phyloP scores from a whole-genome alignment of 2,888 invertebrate species.

The Cheilosia vulpina region DNA sequence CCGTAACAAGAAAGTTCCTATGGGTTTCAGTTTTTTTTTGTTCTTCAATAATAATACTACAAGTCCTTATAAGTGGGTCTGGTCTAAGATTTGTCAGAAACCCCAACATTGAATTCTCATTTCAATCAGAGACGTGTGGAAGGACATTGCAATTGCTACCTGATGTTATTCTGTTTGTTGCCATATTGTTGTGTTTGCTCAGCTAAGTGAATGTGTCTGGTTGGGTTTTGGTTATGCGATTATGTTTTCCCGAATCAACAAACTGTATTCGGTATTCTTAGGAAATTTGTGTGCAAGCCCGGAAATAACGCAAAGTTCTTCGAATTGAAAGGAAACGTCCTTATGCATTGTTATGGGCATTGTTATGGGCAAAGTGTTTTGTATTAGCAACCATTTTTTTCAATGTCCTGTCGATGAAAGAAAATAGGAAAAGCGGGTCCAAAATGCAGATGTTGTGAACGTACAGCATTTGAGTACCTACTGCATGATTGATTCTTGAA shows the following conservation, averaged over 20 bases:
- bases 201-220: not conserved
- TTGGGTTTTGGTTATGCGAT: not conserved
- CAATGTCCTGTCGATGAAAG: too few species aligned
- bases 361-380: not conserved
- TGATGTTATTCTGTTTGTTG: not conserved
- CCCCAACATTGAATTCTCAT: not conserved
- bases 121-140: not conserved
- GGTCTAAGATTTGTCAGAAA: not conserved
- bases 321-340: not conserved
- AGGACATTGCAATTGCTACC: slow-evolving; percentile 2
- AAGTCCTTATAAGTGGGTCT: not conserved
- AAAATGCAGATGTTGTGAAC: too few species aligned
- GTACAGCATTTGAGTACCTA: too few species aligned
- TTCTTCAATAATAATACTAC: not conserved
- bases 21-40: not conserved
- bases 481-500: too few species aligned
- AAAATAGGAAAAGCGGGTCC: too few species aligned
- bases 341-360: not conserved
- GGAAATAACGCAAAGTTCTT: not conserved
- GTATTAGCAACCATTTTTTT: not conserved
- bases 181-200: not conserved
- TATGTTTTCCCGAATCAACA: not conserved
- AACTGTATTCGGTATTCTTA: not conserved
- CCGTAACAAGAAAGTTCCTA: not conserved
- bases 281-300: not conserved